A percentile compares a stretch with the other conserved stretches of the same genome.
Evolutionary conservation across 2,113 vertebrate genomes (phyloP).

Genomic region (Hemiscyllium ocellatum): DNA sequence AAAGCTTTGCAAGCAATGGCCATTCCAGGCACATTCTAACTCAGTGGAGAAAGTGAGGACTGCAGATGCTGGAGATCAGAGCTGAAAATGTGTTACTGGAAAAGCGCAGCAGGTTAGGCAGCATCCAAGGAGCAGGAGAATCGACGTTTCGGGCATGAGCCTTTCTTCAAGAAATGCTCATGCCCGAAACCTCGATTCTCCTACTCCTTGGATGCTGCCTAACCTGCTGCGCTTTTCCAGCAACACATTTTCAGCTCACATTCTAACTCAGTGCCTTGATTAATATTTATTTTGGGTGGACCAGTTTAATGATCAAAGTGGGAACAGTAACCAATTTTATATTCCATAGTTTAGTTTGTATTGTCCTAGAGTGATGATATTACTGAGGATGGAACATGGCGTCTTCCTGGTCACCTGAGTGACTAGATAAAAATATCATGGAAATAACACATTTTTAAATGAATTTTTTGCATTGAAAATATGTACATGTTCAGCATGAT

Average conservation of each 20-base stretch:
- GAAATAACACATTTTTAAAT: not conserved
- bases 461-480: not conserved
- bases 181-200: too few species aligned
- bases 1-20: not conserved
- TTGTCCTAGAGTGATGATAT: not conserved
- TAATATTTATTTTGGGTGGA: not conserved
- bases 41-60: too few species aligned
- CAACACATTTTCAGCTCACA: too few species aligned
- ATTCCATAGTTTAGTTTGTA: not conserved
- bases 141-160: too few species aligned
- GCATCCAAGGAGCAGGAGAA: too few species aligned
- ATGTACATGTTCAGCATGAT: conserved; percentile 4
- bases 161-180: too few species aligned
- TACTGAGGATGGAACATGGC: not conserved
- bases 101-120: too few species aligned
- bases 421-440: not conserved
- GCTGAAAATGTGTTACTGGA: too few species aligned
- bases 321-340: not conserved
- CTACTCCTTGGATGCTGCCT: too few species aligned
- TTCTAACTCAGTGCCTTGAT: not conserved
- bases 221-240: too few species aligned
- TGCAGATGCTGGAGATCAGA: too few species aligned
- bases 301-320: not conserved
- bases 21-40: not conserved
- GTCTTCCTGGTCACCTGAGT: too few species aligned